Evolutionary conservation across 2,113 vertebrate genomes (phyloP).

Genomic region (Brachirus orientalis): DNA sequence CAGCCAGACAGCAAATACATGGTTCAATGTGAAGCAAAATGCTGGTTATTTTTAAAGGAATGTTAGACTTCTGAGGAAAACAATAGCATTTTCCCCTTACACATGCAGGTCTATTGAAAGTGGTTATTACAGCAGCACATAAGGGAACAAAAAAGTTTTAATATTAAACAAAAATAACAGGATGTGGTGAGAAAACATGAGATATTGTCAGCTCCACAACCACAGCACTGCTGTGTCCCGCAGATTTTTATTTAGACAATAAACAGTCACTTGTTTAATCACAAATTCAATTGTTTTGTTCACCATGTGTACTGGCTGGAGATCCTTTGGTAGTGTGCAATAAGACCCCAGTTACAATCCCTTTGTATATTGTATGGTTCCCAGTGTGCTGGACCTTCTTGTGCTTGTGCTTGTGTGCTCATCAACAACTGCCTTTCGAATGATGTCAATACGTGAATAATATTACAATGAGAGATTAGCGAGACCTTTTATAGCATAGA

Average conservation of each 20-base stretch:
- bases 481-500: no score
- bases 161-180: conserved; percentile 37
- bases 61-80: no score
- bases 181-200: conserved; percentile 35
- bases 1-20: neutral
- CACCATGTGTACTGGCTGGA: no score
- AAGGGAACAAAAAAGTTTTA: conserved; percentile 10
- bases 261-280: conserved; percentile 18
- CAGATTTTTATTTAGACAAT: conserved; percentile 20
- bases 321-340: conserved; percentile 5
- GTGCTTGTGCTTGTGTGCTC: neutral
- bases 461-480: no score
- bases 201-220: conserved; percentile 23
- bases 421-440: neutral
- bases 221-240: no score
- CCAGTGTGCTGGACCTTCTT: no score
- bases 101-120: conserved; percentile 14
- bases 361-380: neutral
- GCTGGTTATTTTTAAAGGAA: neutral
- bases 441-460: no score
- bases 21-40: neutral
- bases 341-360: conserved; percentile 7
- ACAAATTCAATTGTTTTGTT: conserved; percentile 23
- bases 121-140: conserved; percentile 9
- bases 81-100: conserved; percentile 7